A percentile compares a stretch with the other conserved stretches of the same genome.
Evolutionary conservation across 2,888 invertebrate species (phyloP).

Genomic region (Amphipoea oculea): DNA sequence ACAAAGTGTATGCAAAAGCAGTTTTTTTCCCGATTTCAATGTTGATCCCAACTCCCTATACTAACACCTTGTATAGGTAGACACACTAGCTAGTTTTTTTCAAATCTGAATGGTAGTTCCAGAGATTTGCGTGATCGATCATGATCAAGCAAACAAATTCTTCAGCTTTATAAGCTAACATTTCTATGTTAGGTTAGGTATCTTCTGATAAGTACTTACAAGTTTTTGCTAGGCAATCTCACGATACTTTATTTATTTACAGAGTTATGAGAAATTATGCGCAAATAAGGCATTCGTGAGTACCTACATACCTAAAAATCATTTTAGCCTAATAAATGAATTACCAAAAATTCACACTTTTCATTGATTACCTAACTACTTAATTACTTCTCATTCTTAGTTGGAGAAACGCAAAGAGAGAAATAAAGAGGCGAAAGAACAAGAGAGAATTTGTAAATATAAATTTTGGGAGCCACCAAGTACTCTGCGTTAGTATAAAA

Average conservation of each 20-base stretch:
- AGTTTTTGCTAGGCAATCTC: not conserved
- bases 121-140: not conserved
- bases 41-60: too few relatives aligned
- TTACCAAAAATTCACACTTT: not conserved
- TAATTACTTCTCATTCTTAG: slow-evolving; percentile 63
- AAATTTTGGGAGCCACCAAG: slow-evolving; percentile 87
- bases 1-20: not conserved
- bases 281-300: slow-evolving; percentile 77
- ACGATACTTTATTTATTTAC: slow-evolving; percentile 54
- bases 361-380: not conserved
- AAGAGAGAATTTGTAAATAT: slow-evolving; percentile 80
- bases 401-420: slow-evolving; percentile 80
- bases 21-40: not conserved
- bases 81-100: not conserved
- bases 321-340: not conserved
- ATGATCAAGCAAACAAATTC: not conserved
- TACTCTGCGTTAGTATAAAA: slow-evolving; percentile 77
- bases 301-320: slow-evolving; percentile 37
- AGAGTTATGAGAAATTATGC: slow-evolving; percentile 82
- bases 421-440: slow-evolving; percentile 74
- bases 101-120: not conserved
- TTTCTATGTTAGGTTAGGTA: too few relatives aligned
- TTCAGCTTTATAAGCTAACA: not conserved
- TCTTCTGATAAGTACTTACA: not conserved
- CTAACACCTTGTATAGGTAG: not conserved